Conservation (phyloP, 2,888 invertebrate genomes). For the Hypomecis atomaria region DNA sequence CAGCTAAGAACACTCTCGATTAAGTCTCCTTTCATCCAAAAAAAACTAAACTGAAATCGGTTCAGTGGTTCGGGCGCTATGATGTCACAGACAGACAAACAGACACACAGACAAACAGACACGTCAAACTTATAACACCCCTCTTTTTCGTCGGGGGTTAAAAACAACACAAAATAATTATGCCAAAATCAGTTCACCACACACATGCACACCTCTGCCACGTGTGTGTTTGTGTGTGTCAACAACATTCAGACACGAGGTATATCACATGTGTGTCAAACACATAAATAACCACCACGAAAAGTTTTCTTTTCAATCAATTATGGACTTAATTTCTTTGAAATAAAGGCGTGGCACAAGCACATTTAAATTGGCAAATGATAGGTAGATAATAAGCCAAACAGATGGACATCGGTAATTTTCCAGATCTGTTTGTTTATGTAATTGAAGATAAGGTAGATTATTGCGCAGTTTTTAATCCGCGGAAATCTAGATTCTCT, state of each 20-base stretch:
- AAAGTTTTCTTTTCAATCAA: background rate
- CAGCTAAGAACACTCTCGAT: too few relatives aligned
- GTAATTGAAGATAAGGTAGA: slow-evolving; percentile 12
- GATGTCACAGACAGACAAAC: too few relatives aligned
- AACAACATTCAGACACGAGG: slow-evolving; percentile 11
- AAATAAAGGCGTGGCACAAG: background rate
- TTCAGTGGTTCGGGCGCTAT: too few relatives aligned
- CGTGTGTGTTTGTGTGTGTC: slow-evolving; percentile 12
- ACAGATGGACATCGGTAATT: slow-evolving; percentile 45
- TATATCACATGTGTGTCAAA: slow-evolving; percentile 12
- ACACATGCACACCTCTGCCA: slow-evolving; percentile 5
- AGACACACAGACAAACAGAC: too few relatives aligned
- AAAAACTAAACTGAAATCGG: too few relatives aligned
- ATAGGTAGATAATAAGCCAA: slow-evolving; percentile 20
- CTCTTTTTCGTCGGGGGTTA: too few relatives aligned
- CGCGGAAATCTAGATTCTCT: background rate
- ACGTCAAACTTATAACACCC: too few relatives aligned
- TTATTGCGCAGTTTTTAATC: slow-evolving; percentile 51
- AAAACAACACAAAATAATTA: background rate
- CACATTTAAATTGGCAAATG: slow-evolving; percentile 6
- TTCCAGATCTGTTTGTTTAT: slow-evolving; percentile 47
- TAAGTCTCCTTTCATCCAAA: too few relatives aligned
- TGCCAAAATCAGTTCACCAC: slow-evolving; percentile 20
- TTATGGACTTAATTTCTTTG: slow-evolving; percentile 4
- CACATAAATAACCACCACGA: background rate